phyloP scores from a whole-genome alignment of 2,113 vertebrate species.

The Pogona vitticeps region DNA sequence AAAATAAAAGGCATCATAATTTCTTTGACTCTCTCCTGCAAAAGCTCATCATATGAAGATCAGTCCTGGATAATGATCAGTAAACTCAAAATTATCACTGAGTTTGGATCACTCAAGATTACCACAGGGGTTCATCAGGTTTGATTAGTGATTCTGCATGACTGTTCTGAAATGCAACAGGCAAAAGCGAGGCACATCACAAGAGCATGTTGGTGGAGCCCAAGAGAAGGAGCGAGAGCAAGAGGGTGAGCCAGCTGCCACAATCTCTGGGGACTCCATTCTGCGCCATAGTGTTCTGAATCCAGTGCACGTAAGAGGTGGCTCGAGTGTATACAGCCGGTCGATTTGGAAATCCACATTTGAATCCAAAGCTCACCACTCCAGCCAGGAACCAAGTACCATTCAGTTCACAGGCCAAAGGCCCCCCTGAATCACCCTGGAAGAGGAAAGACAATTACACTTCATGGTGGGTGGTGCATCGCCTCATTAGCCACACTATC shows the following conservation, averaged over 20 bases:
- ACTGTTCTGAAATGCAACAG: neutral
- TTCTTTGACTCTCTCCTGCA: too few species aligned
- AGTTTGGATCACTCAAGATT: too few species aligned
- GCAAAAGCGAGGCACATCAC: neutral
- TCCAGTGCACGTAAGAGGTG: slow-evolving; percentile 83
- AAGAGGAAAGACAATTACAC: neutral
- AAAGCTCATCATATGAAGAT: too few species aligned
- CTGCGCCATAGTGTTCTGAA: slow-evolving; percentile 48
- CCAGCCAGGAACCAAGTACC: slow-evolving; percentile 38
- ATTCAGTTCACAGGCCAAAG: slow-evolving; percentile 36
- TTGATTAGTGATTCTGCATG: neutral
- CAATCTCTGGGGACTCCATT: neutral
- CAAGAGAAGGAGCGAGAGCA: neutral
- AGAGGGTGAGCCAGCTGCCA: neutral
- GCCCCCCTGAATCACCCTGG: slow-evolving; percentile 54
- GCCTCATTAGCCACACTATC: too few species aligned
- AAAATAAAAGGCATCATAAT: too few species aligned
- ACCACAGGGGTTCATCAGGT: too few species aligned
- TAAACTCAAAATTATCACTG: too few species aligned
- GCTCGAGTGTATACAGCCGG: slow-evolving; percentile 39
- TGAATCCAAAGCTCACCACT: slow-evolving; percentile 32
- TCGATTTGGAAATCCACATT: neutral
- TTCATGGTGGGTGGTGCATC: neutral
- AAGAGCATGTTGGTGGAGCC: neutral
- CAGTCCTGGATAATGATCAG: too few species aligned